A percentile compares a stretch with the other conserved stretches of the same genome.
Evolutionary conservation across 2,888 invertebrate genomes (phyloP).

Genomic region (Augochlorella aurata): DNA sequence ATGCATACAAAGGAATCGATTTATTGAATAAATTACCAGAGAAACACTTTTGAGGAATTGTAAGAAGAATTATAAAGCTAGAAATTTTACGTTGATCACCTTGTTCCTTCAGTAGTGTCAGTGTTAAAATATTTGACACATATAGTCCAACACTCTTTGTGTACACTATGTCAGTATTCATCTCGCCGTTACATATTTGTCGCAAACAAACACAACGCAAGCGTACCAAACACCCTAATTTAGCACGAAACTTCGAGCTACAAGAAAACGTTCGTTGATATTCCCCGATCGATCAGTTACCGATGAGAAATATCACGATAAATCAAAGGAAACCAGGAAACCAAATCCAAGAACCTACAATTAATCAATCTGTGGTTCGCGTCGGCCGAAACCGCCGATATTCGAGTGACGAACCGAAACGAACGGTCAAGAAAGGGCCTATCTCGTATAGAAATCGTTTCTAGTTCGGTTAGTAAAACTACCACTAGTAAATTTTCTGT

Average conservation of each 20-base stretch:
- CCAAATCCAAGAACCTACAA: conserved; percentile 1
- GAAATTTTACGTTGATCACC: too few species aligned
- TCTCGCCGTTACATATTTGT: neutral
- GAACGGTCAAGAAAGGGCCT: neutral
- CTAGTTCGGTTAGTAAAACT: too few species aligned
- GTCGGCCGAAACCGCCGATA: neutral
- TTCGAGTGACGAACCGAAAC: conserved; percentile 2
- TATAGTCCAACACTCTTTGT: too few species aligned
- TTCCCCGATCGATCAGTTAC: neutral
- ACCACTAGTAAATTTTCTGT: too few species aligned
- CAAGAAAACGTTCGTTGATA: neutral
- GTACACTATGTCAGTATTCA: neutral
- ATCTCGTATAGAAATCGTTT: neutral
- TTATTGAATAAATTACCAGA: too few species aligned
- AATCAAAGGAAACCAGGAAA: conserved; percentile 15
- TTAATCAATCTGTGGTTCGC: conserved; percentile 11
- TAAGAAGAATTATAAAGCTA: too few species aligned
- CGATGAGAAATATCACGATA: conserved; percentile 4
- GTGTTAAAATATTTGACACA: too few species aligned
- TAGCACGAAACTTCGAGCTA: neutral
- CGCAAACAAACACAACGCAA: neutral
- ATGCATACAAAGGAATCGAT: too few species aligned
- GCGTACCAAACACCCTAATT: neutral
- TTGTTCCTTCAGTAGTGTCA: too few species aligned
- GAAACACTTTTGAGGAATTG: too few species aligned